Evolutionary conservation across 2,797 vertebrate species (phyloP), one percentile per base, ranked within the genome.

Genomic region (Chelon auratus): DNA sequence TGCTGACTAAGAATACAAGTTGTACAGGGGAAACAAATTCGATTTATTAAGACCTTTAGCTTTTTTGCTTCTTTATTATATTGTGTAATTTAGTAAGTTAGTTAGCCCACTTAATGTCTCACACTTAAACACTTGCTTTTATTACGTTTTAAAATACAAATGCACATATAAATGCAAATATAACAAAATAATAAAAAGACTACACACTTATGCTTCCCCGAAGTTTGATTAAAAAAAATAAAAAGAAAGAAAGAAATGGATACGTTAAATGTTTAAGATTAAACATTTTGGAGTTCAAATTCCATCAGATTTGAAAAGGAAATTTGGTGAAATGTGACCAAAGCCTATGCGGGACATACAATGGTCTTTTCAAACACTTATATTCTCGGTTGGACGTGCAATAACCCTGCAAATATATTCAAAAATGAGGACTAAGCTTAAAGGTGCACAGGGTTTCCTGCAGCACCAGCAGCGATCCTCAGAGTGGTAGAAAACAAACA

Each of bases 401-500:
- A 4, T 11, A 40, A 37, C 2, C n/a, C n/a, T 24, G 17, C 58
- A 52, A 45, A 51, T 10, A 39, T 54, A 57, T 1, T 4, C 33
- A 65, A 62, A 73, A 63, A 62, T 45, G 4, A 26, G 24, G 40
- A 26, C 4, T 56, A 2, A 56, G 67, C 17, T 43, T 59, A 57
- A 36, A 68, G 59, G 72, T 59, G 55, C 26, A 4, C n/a, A 1
- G 15, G 55, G 42, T 71, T 47, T 76, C 77, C 73, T 67, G 65
- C 77, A 76, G 81, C 59, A 69, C 57, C 55, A 55, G 61, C 48
- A 68, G 74, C 61, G 53, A 81, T 56, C 15, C 60, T 59, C 56
- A 47, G 52, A 80, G 56, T n/a, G 33, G 56, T 2, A 69, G 68
- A 84, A 88, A 84, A 89, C 69, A 91, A 89, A 91, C 86, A 89